Evolutionary conservation across 2,888 invertebrate species (phyloP).

Genomic region (Ashinkailepas kermadecensis): DNA sequence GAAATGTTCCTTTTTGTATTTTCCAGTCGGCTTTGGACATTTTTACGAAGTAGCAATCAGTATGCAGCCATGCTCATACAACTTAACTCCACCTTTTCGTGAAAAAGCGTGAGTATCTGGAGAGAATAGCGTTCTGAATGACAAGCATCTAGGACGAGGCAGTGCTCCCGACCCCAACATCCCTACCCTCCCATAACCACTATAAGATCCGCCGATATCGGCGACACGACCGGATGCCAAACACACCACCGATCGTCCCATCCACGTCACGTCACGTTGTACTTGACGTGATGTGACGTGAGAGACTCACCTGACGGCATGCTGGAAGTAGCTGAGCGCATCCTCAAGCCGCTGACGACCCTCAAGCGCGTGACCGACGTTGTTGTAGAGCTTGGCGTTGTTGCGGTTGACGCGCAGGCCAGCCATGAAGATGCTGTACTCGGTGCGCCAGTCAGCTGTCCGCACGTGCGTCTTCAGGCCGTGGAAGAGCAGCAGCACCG

Average conservation of each 20-base stretch:
- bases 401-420: constrained; percentile 58
- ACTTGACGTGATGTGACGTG: background rate
- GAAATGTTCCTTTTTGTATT: too few relatives aligned
- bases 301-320: constrained; percentile 60
- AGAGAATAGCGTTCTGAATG: background rate
- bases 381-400: constrained; percentile 94
- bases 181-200: too few relatives aligned
- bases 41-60: too few relatives aligned
- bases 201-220: background rate
- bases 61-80: too few relatives aligned
- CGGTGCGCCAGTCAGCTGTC: constrained; percentile 88
- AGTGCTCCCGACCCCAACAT: background rate
- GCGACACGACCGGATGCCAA: background rate
- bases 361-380: constrained; percentile 93
- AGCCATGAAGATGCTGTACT: constrained; percentile 88
- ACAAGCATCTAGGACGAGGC: background rate
- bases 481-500: constrained; percentile 64
- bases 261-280: background rate
- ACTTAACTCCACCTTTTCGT: too few relatives aligned
- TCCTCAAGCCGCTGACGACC: constrained; percentile 46
- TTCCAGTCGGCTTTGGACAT: too few relatives aligned
- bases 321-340: constrained; percentile 57
- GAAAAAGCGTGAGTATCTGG: too few relatives aligned
- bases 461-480: constrained; percentile 76
- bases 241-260: background rate